These are phyloP conservation scores for Megaptera novaeangliae DNA, from an alignment of 2,113 vertebrate species.

Conservation along the genomic window DNA sequence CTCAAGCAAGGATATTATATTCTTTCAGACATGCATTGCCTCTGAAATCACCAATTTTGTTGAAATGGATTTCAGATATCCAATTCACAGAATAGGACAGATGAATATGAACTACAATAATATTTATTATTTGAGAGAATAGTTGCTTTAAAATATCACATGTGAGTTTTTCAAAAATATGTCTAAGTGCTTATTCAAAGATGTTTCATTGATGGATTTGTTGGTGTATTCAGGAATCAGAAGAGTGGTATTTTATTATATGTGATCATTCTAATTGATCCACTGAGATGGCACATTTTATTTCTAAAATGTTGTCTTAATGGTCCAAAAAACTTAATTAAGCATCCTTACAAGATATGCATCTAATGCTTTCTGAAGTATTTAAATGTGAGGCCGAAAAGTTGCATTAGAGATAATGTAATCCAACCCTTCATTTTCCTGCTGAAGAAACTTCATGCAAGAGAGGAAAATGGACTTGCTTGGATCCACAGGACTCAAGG, in stretches of 20 bases:
- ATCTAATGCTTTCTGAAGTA: background rate
- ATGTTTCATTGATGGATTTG: background rate
- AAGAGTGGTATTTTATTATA: background rate
- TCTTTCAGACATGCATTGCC: background rate
- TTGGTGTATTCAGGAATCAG: background rate
- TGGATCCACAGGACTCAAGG: background rate
- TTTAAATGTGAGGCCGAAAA: background rate
- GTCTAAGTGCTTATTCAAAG: background rate
- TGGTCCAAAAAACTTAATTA: background rate
- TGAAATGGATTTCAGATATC: background rate
- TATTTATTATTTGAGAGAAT: constrained; percentile 14
- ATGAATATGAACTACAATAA: background rate
- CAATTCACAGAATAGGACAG: constrained; percentile 23
- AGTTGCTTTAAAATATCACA: background rate
- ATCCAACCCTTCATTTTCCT: background rate
- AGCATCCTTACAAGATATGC: background rate
- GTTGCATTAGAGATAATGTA: background rate
- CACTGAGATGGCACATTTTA: background rate
- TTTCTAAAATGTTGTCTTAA: background rate
- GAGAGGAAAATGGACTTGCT: background rate
- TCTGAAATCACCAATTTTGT: background rate
- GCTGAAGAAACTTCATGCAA: background rate
- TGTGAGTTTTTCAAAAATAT: background rate
- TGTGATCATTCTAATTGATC: background rate
- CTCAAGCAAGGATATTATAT: background rate